Evolutionary conservation across 2,888 invertebrate species (phyloP), one percentile per base, ranked within the genome.

Genomic region (Polydrusus tereticollis): DNA sequence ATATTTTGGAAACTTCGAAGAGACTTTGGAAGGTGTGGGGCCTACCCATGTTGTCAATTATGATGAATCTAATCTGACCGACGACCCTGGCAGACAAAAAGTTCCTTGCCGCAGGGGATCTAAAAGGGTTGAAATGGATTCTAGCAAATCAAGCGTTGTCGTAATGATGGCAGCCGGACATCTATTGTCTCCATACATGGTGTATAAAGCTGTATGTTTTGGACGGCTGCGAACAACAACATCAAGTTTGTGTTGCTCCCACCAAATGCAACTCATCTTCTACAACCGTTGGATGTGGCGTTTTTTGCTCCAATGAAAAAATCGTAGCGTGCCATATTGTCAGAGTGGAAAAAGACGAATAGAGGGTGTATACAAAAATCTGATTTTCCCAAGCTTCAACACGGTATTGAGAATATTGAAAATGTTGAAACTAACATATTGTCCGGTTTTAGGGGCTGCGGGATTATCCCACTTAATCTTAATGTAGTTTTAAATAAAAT

Each of bases 1-100:
- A 50, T 75, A 73, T 65, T 73, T 75, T 68, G 10, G 52, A 50
- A 71, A 74, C 52, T 60, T 75, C 18, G 20, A 23, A 47, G 45
- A 38, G 18, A 52, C 63, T 10, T 41, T 71, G 36, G 70, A 73
- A 70, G 45, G 38, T 68, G 57, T 38, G 36, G 58, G 2, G 41
- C 63, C 5, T 21, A 21, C 50, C 2, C 20, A 50, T n/a, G 18
- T 50, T 3, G 50, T 21, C 3, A 50, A 50, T 18, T 50, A 21
- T 5, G 50, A 50, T 21, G 21, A 50, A 12, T 21, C 21, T 2
- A 50, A 50, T 50, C 38, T 76, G 1, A 71, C 60, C 0, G 77
- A 76, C 60, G 74, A 77, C 55, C 76, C 76, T 8, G 76, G 74
- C 0, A 64, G 50, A 68, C n/a, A 16, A 41, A 73, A 74, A 69